Evolutionary conservation across 2,113 vertebrate genomes (phyloP).

Genomic region (Podarcis muralis): DNA sequence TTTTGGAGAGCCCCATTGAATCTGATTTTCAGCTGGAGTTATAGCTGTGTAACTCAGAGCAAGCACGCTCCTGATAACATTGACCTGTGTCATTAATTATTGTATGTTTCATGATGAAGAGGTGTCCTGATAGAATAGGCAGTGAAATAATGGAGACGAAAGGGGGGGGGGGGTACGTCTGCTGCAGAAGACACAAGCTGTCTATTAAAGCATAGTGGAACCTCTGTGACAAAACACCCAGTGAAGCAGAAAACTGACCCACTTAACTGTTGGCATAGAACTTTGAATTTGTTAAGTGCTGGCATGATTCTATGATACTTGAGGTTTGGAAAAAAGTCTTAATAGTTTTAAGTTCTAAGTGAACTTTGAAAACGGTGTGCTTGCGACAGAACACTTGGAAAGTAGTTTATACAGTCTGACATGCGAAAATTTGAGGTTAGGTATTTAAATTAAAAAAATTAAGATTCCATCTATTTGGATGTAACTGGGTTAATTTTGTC

Average conservation of each 20-base stretch:
- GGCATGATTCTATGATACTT: not conserved
- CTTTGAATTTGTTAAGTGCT: not conserved
- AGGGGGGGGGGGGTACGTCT: conserved; percentile 21
- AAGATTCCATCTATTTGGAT: not conserved
- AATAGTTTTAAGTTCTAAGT: not conserved
- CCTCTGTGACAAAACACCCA: conserved; percentile 43
- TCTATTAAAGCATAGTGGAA: conserved; percentile 49
- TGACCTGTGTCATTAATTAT: not conserved
- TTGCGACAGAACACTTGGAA: not conserved
- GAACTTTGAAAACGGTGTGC: not conserved
- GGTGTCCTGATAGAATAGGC: conserved; percentile 9
- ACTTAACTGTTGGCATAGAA: conserved; percentile 51
- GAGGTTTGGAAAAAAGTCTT: not conserved
- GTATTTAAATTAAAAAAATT: not conserved
- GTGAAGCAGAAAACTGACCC: conserved; percentile 62
- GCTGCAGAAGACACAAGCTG: conserved; percentile 42
- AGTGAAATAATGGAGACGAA: not conserved
- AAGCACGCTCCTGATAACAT: not conserved
- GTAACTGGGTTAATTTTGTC: not conserved
- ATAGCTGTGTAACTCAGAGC: not conserved
- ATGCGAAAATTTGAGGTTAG: not conserved
- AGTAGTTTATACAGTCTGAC: not conserved
- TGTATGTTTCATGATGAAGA: not conserved
- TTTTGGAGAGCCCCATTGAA: not conserved
- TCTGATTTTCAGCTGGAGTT: not conserved